Evolutionary conservation across 2,888 invertebrate genomes (phyloP).

Genomic region (Lithophane leautieri): DNA sequence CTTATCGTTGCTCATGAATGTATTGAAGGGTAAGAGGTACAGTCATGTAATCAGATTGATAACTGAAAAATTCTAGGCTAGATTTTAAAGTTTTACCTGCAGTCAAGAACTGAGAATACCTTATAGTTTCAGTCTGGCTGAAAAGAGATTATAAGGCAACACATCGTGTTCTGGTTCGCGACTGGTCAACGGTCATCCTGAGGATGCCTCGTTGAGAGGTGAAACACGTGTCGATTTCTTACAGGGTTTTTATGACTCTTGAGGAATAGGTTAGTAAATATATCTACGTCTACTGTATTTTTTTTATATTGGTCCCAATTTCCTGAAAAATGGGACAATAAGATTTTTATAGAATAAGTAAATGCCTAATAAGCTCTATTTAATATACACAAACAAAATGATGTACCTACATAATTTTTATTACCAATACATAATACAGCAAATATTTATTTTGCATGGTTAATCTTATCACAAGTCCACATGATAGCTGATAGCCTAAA

Average conservation of each 20-base stretch:
- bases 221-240: too few relatives aligned
- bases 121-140: neutral
- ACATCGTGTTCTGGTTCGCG: too few relatives aligned
- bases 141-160: neutral
- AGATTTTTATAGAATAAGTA: neutral
- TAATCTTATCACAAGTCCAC: conserved; percentile 54
- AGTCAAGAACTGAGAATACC: neutral
- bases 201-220: too few relatives aligned
- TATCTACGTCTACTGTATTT: too few relatives aligned
- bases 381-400: neutral
- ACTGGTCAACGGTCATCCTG: too few relatives aligned
- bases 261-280: too few relatives aligned
- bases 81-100: neutral
- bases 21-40: neutral
- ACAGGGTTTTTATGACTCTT: too few relatives aligned
- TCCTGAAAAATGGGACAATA: neutral
- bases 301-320: neutral
- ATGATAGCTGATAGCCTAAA: conserved; percentile 39
- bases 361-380: neutral
- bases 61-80: neutral
- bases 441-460: conserved; percentile 13
- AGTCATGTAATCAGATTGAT: neutral
- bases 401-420: neutral
- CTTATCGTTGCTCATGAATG: neutral
- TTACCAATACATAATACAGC: conserved; percentile 32